A percentile compares a stretch with the other conserved stretches of the same genome.
These are phyloP conservation scores for Molossus molossus DNA, from an alignment of 2,797 vertebrate species.

Conservation along the genomic window DNA sequence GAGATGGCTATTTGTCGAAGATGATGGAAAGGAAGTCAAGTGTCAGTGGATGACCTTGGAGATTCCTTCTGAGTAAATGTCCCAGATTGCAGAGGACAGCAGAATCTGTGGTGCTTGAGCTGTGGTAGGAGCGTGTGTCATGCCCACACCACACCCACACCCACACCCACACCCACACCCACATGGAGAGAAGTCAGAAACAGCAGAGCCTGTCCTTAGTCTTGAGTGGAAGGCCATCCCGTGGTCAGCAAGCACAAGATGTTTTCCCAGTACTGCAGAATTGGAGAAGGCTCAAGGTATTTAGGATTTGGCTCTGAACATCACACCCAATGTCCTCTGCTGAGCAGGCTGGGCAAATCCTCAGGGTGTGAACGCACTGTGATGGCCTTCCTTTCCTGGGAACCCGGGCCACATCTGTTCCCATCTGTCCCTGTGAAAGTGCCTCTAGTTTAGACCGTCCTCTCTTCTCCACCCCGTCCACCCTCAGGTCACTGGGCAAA, in stretches of 20 bases:
- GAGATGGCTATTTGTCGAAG: not conserved
- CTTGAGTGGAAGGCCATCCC: not conserved
- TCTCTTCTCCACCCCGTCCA: not conserved
- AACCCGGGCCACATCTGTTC: conserved; percentile 22
- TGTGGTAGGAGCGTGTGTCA: not conserved
- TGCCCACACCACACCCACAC: not conserved
- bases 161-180: not conserved
- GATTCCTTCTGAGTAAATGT: conserved; percentile 1
- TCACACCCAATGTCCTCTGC: not conserved
- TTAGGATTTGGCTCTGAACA: conserved; percentile 24
- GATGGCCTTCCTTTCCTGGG: conserved; percentile 45
- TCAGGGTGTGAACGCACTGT: not conserved
- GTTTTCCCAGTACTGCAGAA: conserved; percentile 45
- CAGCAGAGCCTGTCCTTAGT: not conserved
- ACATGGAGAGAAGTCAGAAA: conserved; percentile 20
- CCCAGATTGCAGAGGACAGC: not conserved
- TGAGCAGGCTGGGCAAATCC: not conserved
- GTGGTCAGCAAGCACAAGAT: conserved; percentile 27
- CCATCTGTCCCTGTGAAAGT: not conserved
- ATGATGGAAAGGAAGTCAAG: not conserved
- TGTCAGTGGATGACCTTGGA: not conserved
- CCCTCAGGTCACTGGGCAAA: conserved; percentile 49
- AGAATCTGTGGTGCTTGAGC: not conserved
- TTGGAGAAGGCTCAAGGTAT: conserved; percentile 51
- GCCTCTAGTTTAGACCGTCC: not conserved